Evolutionary conservation across 2,113 vertebrate species (phyloP), one percentile per base, ranked within the genome.

Genomic region (Sialia sialis): DNA sequence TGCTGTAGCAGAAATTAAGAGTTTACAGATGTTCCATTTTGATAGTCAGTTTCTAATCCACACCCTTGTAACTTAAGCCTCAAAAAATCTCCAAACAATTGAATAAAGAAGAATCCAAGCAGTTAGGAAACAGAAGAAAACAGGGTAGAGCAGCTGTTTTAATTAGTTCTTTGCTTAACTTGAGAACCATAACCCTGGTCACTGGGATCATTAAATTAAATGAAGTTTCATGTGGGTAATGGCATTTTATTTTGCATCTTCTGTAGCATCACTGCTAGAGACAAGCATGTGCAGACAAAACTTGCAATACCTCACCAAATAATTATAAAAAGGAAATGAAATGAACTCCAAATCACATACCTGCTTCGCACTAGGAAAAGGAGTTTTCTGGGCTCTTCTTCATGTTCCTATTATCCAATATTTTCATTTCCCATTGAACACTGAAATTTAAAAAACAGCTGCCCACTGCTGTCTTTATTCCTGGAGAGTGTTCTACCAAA

Each of bases 1-100:
- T 96, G 95, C 84, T 91, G 30, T 32, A 89, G 75, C 55, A 95
- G 70, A 93, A 95, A 96, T 91, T 73, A 87, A 93, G 84, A 93
- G 38, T 89, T 97, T 96, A 85, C 94, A 95, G 91, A 94, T 96
- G 93, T 94, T 93, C 22, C 19, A 67, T 51, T 69, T 66, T 73
- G 70, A 43, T 85, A 95, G 78, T 91, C 78, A 80, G 58, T 18
- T 89, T 90, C 87, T 91, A 91, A 87, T 83, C 78, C 78, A 95
- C 59, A 67, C 55, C 52, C 78, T 87, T 0, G 10, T 95, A 96
- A 95, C 54, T 90, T 84, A 91, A 95, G 59, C 46, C 70, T 58
- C 32, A 44, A 74, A 95, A 90, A 90, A 85, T 95, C 84, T 87
- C 74, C n/a, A 48, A 96, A 85, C 75, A 77, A 62, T 51, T 76